A percentile compares a stretch with the other conserved stretches of the same genome.
Conservation (phyloP, 1,140 invertebrate species). For the Caenorhabditis latens region DNA sequence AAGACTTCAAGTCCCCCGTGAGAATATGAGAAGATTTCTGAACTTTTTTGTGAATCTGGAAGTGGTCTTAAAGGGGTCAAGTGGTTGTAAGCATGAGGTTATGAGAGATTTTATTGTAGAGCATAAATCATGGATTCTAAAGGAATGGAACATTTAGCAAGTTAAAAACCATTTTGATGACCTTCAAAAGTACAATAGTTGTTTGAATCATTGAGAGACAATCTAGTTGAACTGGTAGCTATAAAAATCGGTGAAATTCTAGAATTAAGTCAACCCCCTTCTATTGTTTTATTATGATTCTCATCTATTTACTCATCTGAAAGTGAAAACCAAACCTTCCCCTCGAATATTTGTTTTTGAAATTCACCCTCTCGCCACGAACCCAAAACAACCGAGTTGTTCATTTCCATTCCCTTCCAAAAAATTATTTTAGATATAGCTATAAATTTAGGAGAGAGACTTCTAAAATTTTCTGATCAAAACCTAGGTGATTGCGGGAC, state of each 20-base stretch:
- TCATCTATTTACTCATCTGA: slow-evolving; percentile 10
- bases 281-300: background rate
- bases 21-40: slow-evolving; percentile 3
- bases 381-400: slow-evolving; percentile 1
- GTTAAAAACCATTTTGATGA: too few relatives aligned
- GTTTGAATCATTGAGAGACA: too few relatives aligned
- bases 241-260: too few relatives aligned
- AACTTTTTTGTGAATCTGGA: background rate
- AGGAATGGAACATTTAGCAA: too few relatives aligned
- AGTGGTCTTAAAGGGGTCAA: background rate
- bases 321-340: background rate
- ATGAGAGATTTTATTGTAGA: too few relatives aligned
- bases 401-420: slow-evolving; percentile 8
- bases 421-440: background rate
- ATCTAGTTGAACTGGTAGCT: too few relatives aligned
- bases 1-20: slow-evolving; percentile 25
- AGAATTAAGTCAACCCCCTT: too few relatives aligned
- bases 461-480: background rate
- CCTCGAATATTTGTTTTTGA: slow-evolving; percentile 22
- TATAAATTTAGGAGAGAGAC: too few relatives aligned
- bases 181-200: too few relatives aligned
- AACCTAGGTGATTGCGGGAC: background rate
- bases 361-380: slow-evolving; percentile 4
- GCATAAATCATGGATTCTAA: too few relatives aligned
- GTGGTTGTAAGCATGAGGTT: background rate